These are phyloP conservation scores for Papilio demoleus DNA, from an alignment of 2,888 invertebrate genomes.

Conservation along the genomic window DNA sequence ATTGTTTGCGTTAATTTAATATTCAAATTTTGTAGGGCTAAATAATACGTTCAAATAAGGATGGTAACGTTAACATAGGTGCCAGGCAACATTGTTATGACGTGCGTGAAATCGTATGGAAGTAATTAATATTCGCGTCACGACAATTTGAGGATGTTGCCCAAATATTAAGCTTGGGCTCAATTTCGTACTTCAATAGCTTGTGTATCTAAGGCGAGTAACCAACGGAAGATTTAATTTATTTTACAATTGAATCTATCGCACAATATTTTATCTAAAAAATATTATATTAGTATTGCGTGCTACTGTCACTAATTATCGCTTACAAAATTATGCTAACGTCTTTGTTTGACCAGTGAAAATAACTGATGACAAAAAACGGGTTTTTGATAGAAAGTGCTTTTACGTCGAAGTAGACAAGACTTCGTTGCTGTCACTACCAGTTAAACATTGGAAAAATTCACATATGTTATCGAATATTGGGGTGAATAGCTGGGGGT, in stretches of 20 bases:
- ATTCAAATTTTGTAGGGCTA: constrained; percentile 4
- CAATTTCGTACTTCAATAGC: constrained; percentile 45
- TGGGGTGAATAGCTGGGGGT: not conserved
- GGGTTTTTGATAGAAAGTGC: constrained; percentile 11
- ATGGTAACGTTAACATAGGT: constrained; percentile 39
- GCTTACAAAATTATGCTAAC: not conserved
- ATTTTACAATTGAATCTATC: not conserved
- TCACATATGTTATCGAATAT: not conserved
- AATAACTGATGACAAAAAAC: not conserved
- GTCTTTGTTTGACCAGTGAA: not conserved
- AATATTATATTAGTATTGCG: no score
- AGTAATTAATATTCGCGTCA: constrained; percentile 63
- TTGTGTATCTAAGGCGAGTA: constrained; percentile 15
- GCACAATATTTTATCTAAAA: no score
- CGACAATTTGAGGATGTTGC: constrained; percentile 60
- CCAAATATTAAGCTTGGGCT: constrained; percentile 46
- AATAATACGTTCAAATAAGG: constrained; percentile 25
- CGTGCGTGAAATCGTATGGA: constrained; percentile 69
- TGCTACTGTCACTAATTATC: not conserved
- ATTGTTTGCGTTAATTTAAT: not conserved
- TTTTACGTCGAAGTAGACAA: constrained; percentile 9
- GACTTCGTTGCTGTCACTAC: not conserved
- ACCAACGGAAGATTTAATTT: constrained; percentile 6
- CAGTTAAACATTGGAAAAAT: not conserved
- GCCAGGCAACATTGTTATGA: constrained; percentile 49